Conservation (phyloP, 2,888 invertebrate species). For the Boloria euphrosyne region DNA sequence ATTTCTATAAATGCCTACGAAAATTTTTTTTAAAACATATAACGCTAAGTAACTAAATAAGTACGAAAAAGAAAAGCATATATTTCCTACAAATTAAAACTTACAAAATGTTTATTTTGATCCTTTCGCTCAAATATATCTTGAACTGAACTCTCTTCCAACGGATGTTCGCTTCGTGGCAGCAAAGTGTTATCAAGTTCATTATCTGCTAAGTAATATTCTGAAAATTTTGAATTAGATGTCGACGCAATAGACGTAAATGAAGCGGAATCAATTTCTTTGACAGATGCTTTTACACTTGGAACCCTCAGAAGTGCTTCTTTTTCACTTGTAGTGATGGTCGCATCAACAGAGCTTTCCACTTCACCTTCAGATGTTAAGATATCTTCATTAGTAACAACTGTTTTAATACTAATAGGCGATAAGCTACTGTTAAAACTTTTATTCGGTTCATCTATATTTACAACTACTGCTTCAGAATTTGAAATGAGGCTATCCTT, state of each 20-base stretch:
- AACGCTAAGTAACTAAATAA: no score
- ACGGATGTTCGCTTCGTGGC: constrained; percentile 28
- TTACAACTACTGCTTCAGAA: constrained; percentile 49
- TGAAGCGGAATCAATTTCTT: constrained; percentile 58
- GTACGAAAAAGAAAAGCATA: no score
- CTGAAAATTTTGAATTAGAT: constrained; percentile 59
- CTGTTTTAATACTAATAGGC: constrained; percentile 49
- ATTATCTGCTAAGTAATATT: constrained; percentile 58
- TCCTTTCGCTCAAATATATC: constrained; percentile 68
- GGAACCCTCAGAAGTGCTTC: constrained; percentile 45
- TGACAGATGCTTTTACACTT: constrained; percentile 20
- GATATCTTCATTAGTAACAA: constrained; percentile 46
- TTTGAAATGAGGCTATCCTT: constrained; percentile 42
- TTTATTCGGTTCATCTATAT: constrained; percentile 41
- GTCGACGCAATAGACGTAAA: constrained; percentile 58
- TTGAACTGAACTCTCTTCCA: constrained; percentile 49
- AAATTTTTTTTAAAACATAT: no score
- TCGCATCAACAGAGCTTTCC: constrained; percentile 37
- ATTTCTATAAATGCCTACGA: no score
- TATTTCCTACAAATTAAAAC: constrained; percentile 1
- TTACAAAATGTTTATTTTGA: constrained; percentile 49
- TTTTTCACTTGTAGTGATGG: constrained; percentile 30
- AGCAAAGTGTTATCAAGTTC: constrained; percentile 45
- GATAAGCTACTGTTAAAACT: constrained; percentile 43
- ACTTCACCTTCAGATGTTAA: constrained; percentile 45